These are phyloP conservation scores for Cephus runcator DNA, from an alignment of 2,888 invertebrate genomes.

Conservation along the genomic window DNA sequence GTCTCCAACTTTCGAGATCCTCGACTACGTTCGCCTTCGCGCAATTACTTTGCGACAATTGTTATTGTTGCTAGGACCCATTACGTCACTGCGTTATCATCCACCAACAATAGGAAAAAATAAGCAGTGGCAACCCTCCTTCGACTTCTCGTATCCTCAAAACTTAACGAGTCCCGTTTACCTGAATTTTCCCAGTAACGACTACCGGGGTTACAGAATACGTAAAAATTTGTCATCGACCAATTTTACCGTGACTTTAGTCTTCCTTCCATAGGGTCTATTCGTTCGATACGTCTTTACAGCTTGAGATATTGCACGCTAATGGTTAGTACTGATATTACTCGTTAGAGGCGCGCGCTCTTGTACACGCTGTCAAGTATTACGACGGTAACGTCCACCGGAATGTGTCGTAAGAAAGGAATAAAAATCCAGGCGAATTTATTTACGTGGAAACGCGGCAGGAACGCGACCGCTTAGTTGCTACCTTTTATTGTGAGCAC, in stretches of 20 bases:
- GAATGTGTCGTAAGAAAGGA: neutral
- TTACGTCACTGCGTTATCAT: neutral
- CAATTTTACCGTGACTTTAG: neutral
- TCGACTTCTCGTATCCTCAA: neutral
- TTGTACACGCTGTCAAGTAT: neutral
- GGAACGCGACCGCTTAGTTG: neutral
- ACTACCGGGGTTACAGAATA: neutral
- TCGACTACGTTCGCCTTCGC: constrained; percentile 6
- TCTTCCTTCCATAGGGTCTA: neutral
- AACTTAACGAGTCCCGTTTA: neutral
- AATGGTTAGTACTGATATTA: neutral
- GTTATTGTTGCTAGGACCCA: constrained; percentile 15
- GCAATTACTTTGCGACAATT: constrained; percentile 18
- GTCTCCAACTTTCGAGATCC: constrained; percentile 12
- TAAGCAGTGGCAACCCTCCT: neutral
- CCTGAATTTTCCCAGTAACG: neutral
- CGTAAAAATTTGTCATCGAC: neutral
- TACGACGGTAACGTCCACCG: neutral
- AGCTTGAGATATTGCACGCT: neutral
- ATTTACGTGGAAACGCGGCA: neutral
- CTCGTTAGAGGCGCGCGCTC: neutral
- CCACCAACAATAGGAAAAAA: neutral
- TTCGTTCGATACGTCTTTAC: neutral
- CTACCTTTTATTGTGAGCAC: neutral
- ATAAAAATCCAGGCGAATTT: neutral